phyloP scores from a whole-genome alignment of 2,888 invertebrate species.

The Eubasilissa splendida region DNA sequence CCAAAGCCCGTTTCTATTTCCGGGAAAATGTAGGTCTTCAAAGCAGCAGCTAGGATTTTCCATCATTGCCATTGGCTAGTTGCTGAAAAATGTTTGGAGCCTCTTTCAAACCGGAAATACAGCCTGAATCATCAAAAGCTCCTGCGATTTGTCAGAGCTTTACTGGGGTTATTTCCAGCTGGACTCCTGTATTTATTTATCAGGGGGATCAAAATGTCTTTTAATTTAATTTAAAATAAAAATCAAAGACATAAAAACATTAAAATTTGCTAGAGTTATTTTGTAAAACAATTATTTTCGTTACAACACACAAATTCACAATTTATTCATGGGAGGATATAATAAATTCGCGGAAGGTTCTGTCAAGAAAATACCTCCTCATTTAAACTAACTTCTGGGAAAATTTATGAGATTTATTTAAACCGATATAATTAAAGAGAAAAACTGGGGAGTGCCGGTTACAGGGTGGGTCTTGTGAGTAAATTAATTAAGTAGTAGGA shows the following conservation, averaged over 20 bases:
- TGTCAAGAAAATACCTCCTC: background rate
- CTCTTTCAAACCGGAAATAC: conserved; percentile 49
- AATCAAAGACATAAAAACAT: too few relatives aligned
- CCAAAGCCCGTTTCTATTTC: conserved; percentile 49
- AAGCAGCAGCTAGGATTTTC: conserved; percentile 33
- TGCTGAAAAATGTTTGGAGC: conserved; percentile 39
- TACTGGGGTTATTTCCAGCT: too few relatives aligned
- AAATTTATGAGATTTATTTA: background rate
- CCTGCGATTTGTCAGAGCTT: too few relatives aligned
- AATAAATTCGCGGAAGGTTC: background rate
- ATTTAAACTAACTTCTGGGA: background rate
- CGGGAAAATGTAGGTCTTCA: conserved; percentile 34
- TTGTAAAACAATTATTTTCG: too few relatives aligned
- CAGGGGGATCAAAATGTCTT: too few relatives aligned
- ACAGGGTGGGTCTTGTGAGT: too few relatives aligned
- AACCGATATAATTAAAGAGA: too few relatives aligned
- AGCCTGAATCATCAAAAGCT: conserved; percentile 23
- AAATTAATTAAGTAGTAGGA: too few relatives aligned
- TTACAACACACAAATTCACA: background rate
- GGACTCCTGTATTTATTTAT: too few relatives aligned
- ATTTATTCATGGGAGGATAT: background rate
- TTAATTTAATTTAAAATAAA: too few relatives aligned
- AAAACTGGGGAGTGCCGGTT: too few relatives aligned
- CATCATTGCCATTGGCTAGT: conserved; percentile 32
- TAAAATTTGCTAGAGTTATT: too few relatives aligned